Evolutionary conservation across 2,113 vertebrate species (phyloP).

Genomic region (Regulus satrapa): DNA sequence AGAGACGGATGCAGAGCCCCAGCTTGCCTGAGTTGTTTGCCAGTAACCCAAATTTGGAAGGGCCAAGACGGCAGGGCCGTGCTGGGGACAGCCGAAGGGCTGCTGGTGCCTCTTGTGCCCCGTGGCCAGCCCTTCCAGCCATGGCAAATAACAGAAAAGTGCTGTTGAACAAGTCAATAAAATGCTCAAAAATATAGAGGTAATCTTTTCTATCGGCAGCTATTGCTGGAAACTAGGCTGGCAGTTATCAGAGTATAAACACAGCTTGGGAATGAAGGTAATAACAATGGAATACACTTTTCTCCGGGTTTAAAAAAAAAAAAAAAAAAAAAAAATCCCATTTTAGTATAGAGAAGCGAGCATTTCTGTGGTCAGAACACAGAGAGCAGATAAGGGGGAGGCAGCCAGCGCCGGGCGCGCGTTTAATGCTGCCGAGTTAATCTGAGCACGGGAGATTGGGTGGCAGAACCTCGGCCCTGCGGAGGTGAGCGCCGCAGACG

Average conservation of each 20-base stretch:
- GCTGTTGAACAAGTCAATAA: neutral
- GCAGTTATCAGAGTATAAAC: neutral
- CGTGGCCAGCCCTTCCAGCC: neutral
- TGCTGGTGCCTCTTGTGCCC: neutral
- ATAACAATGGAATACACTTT: neutral
- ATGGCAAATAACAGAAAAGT: neutral
- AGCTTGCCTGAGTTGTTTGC: rapidly evolving
- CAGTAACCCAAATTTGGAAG: rapidly evolving
- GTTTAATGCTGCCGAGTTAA: neutral
- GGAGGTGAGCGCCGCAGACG: neutral
- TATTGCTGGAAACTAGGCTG: neutral
- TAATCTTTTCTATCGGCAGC: neutral
- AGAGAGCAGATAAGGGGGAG: neutral
- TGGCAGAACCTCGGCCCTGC: neutral
- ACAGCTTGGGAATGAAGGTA: neutral
- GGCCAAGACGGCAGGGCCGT: rapidly evolving
- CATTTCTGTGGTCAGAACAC: neutral
- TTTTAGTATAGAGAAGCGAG: neutral
- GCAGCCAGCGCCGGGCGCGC: neutral
- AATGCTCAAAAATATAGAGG: neutral
- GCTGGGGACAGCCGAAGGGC: rapidly evolving
- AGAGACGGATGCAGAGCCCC: neutral
- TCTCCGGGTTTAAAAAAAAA: neutral
- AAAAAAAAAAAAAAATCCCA: neutral
- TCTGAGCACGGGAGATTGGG: neutral